These are phyloP conservation scores for Eudemis profundana DNA, from an alignment of 2,888 invertebrate species.

Conservation along the genomic window DNA sequence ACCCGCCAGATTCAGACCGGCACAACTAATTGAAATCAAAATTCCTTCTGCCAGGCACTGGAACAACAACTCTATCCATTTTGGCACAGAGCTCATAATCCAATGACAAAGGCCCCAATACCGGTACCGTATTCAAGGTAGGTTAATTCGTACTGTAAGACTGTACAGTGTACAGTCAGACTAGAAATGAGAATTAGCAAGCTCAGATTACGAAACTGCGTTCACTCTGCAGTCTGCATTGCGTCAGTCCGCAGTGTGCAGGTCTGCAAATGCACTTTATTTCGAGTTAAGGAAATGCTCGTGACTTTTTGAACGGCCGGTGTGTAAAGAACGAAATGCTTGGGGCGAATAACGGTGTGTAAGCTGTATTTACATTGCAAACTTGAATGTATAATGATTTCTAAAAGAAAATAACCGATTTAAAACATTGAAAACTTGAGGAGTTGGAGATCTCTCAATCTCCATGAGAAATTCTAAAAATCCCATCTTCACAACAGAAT, in stretches of 20 bases:
- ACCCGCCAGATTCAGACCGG: no score
- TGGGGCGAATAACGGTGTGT: no score
- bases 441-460: no score
- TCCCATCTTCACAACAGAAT: no score
- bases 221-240: slow-evolving; percentile 9
- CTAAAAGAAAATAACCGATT: no score
- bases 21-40: neutral
- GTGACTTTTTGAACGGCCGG: neutral
- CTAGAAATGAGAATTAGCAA: slow-evolving; percentile 11
- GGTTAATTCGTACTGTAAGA: slow-evolving; percentile 19
- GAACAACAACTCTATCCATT: neutral
- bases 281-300: neutral
- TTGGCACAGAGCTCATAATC: neutral
- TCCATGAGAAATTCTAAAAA: no score
- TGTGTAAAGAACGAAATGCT: neutral
- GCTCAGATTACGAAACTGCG: neutral
- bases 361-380: no score
- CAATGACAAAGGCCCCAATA: neutral
- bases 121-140: neutral
- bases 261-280: neutral
- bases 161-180: slow-evolving; percentile 4
- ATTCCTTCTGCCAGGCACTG: neutral
- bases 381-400: no score
- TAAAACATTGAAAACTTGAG: no score
- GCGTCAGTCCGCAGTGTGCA: slow-evolving; percentile 4